Evolutionary conservation across 2,113 vertebrate genomes (phyloP).

Genomic region (Pachyramphus minor): DNA sequence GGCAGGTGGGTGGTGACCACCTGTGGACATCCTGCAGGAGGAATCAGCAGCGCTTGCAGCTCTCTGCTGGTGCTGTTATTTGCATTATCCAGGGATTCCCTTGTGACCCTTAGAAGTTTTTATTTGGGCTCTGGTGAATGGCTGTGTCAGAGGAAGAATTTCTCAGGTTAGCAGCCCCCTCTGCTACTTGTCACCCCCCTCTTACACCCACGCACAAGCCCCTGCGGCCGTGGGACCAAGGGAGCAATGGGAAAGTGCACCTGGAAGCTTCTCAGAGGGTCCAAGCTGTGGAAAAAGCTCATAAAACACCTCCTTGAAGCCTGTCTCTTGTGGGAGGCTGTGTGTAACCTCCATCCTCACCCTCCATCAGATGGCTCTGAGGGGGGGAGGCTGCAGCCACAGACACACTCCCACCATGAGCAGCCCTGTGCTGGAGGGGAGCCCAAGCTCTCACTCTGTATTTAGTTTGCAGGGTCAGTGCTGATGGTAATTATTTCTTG

Average conservation of each 20-base stretch:
- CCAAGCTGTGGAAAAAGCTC: background rate
- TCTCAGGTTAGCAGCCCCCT: constrained; percentile 3
- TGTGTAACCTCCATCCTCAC: background rate
- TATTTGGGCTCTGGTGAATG: background rate
- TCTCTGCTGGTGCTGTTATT: background rate
- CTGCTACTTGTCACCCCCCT: background rate
- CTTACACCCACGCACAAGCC: rapidly evolving
- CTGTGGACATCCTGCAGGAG: background rate
- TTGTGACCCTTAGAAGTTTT: background rate
- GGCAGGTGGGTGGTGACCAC: background rate
- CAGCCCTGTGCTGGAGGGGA: background rate
- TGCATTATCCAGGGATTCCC: background rate
- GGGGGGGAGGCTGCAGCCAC: rapidly evolving
- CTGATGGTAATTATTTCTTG: background rate
- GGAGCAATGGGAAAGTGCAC: background rate
- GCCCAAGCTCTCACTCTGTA: background rate
- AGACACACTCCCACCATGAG: rapidly evolving
- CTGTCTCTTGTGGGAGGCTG: background rate
- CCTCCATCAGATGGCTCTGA: background rate
- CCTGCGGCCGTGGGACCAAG: background rate
- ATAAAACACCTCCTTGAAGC: constrained; percentile 24
- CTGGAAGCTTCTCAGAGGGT: constrained; percentile 5
- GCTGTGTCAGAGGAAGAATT: background rate
- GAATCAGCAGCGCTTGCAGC: background rate
- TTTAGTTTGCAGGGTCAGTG: background rate